Conservation (phyloP, 2,113 vertebrate species). For the Dipodomys spectabilis region DNA sequence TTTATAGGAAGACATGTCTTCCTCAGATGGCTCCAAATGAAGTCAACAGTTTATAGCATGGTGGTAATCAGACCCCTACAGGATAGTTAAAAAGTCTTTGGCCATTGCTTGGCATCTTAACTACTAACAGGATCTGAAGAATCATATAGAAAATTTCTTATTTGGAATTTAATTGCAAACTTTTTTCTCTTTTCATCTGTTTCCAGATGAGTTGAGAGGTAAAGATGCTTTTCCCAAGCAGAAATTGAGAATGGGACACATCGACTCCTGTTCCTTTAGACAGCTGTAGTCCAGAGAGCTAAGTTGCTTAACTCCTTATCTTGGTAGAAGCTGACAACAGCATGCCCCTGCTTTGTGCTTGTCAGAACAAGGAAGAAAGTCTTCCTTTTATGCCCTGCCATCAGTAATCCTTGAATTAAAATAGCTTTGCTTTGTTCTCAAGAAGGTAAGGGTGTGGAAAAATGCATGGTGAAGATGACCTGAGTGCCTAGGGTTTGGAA, state of each 20-base stretch:
- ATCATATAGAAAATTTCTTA: background rate
- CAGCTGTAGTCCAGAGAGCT: slow-evolving; percentile 14
- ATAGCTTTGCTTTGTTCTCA: slow-evolving; percentile 31
- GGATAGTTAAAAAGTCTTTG: background rate
- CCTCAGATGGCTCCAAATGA: background rate
- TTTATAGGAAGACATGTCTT: background rate
- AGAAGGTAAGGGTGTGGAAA: background rate
- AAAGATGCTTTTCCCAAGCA: background rate
- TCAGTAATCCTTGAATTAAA: slow-evolving; percentile 43
- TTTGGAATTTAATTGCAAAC: slow-evolving; percentile 1
- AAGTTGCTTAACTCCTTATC: slow-evolving; percentile 67
- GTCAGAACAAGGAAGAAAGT: background rate
- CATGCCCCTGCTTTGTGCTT: background rate
- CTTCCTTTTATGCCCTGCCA: slow-evolving; percentile 25
- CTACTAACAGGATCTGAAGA: background rate
- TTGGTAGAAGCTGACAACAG: slow-evolving; percentile 61
- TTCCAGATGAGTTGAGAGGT: slow-evolving; percentile 39
- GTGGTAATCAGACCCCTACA: background rate
- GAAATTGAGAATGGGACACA: background rate
- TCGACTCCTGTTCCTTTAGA: background rate
- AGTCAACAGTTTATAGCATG: background rate
- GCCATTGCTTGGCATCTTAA: background rate
- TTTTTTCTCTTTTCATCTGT: background rate
- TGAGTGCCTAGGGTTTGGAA: background rate
- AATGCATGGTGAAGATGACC: background rate